Conservation (phyloP, 2,888 invertebrate species). For the Hydrotaea diabolus region DNA sequence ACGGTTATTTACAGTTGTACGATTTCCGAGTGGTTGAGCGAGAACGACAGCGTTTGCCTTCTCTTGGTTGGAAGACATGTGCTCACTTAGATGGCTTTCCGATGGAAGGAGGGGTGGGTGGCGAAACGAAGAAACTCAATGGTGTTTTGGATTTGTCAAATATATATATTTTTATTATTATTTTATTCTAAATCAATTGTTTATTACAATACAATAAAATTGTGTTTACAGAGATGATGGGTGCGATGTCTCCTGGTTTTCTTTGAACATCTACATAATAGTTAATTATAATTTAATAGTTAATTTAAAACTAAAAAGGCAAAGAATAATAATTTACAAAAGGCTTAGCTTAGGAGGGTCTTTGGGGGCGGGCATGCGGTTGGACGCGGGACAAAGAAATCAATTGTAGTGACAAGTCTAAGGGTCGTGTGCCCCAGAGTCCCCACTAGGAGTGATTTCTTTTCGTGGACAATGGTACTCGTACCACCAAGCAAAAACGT, state of each 20-base stretch:
- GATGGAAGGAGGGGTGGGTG: not conserved
- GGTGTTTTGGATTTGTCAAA: conserved; percentile 7
- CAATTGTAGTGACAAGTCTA: conserved; percentile 51
- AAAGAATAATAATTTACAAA: conserved; percentile 63
- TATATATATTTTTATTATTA: conserved; percentile 14
- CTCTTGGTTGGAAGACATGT: not conserved
- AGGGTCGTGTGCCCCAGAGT: not conserved
- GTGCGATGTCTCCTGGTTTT: conserved; percentile 21
- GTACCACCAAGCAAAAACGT: not conserved
- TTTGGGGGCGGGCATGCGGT: not conserved
- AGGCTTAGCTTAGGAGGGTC: conserved; percentile 50
- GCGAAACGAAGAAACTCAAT: conserved; percentile 9
- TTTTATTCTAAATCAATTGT: conserved; percentile 39
- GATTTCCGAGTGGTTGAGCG: not conserved
- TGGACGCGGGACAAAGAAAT: conserved; percentile 40
- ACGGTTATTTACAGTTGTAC: not conserved
- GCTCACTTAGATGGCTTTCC: not conserved
- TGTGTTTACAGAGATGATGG: conserved; percentile 31
- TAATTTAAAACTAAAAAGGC: conserved; percentile 65
- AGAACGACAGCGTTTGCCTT: not conserved
- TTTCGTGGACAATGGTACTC: conserved; percentile 37
- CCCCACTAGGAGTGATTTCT: conserved; percentile 56
- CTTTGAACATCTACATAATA: conserved; percentile 54
- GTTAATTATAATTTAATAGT: conserved; percentile 39
- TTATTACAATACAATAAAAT: conserved; percentile 28